phyloP scores from a whole-genome alignment of 2,888 invertebrate genomes.

The Notodonta ziczac region DNA sequence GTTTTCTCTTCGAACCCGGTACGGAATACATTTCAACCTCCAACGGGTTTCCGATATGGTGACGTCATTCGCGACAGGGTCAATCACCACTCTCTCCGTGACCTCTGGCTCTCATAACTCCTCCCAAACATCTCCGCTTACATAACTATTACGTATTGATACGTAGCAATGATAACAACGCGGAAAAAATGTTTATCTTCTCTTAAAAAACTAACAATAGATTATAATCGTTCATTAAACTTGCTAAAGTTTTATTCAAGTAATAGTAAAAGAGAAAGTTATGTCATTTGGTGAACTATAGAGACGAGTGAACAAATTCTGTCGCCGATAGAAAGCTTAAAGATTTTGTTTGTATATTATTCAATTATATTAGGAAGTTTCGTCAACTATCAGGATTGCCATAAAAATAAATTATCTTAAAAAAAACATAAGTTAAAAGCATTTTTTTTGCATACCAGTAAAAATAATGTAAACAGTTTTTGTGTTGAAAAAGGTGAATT shows the following conservation, averaged over 20 bases:
- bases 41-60: conserved; percentile 33
- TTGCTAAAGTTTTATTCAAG: conserved; percentile 20
- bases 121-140: conserved; percentile 37
- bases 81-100: conserved; percentile 60
- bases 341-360: neutral
- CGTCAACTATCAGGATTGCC: no score
- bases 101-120: conserved; percentile 57
- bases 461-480: no score
- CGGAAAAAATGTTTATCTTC: conserved; percentile 28
- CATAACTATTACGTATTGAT: conserved; percentile 43
- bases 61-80: conserved; percentile 46
- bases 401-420: no score
- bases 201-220: conserved; percentile 21
- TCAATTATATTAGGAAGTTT: neutral
- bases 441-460: no score
- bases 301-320: conserved; percentile 16
- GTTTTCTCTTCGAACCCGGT: neutral
- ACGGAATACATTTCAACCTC: conserved; percentile 13
- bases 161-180: conserved; percentile 31
- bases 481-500: no score
- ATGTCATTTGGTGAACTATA: conserved; percentile 24
- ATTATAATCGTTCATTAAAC: conserved; percentile 15
- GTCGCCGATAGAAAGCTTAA: conserved; percentile 11
- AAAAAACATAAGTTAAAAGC: no score
- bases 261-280: conserved; percentile 32